Evolutionary conservation across 37 sponge, comb jelly and placozoan species (phyloP).

Genomic region (Aplysina aerophoba): DNA sequence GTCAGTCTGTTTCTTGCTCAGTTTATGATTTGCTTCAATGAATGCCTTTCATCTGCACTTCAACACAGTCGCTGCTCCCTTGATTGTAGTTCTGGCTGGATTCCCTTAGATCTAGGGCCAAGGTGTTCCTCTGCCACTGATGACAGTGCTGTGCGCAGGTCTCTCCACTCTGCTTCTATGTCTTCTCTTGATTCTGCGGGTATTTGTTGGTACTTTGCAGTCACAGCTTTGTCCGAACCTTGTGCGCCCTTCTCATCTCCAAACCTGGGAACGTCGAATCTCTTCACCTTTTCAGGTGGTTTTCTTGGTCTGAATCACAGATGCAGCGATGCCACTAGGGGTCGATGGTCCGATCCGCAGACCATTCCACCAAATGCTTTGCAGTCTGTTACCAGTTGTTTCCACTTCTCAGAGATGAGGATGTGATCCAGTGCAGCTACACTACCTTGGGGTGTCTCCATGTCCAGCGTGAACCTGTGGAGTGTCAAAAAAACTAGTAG

Average conservation of each 20-base stretch:
- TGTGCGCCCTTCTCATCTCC: too few species aligned
- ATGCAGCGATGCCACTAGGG: background rate
- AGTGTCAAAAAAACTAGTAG: too few species aligned
- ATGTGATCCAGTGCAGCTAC: too few species aligned
- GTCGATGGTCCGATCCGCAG: too few species aligned
- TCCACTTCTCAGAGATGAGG: too few species aligned
- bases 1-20: background rate
- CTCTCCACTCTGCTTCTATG: background rate
- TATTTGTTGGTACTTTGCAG: slow-evolving; percentile 10
- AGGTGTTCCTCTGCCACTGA: background rate
- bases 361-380: too few species aligned
- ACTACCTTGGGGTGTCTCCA: too few species aligned
- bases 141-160: background rate
- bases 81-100: background rate
- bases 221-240: background rate
- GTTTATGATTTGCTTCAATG: background rate
- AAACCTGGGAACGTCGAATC: background rate
- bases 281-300: background rate
- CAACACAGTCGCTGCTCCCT: background rate
- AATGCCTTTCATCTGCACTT: slow-evolving; percentile 12
- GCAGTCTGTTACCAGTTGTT: too few species aligned
- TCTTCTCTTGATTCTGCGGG: background rate
- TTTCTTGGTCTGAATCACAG: background rate
- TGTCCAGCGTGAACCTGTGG: too few species aligned
- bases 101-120: background rate